Evolutionary conservation across 2,113 vertebrate species (phyloP).

Genomic region (Oncorhynchus gorbuscha): DNA sequence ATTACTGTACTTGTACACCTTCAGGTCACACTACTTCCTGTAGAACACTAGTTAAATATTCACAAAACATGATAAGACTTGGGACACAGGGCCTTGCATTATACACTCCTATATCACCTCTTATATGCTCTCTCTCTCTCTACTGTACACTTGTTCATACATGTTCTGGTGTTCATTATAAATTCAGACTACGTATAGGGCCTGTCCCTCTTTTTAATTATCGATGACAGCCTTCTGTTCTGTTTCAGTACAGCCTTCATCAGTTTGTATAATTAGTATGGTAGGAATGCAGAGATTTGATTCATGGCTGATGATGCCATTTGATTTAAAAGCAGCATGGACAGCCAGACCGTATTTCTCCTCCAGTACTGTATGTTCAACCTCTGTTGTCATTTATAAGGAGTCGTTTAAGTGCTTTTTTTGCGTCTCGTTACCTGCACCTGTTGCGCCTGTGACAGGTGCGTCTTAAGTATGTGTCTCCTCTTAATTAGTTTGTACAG

Average conservation of each 20-base stretch:
- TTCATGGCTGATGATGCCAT: slow-evolving; percentile 8
- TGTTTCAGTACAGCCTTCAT: neutral
- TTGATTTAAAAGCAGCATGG: slow-evolving; percentile 32
- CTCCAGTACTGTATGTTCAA: neutral
- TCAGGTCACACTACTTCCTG: no score
- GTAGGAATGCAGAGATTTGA: neutral
- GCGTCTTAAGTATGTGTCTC: no score
- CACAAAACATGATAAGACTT: neutral
- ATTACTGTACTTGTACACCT: no score
- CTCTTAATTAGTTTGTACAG: no score
- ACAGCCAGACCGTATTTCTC: neutral
- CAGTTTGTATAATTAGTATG: neutral
- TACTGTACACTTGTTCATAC: slow-evolving; percentile 37
- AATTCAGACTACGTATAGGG: slow-evolving; percentile 30
- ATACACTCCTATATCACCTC: neutral
- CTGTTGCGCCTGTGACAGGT: no score
- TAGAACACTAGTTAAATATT: no score
- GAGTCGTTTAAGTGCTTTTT: neutral
- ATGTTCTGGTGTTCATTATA: slow-evolving; percentile 35
- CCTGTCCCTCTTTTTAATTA: slow-evolving; percentile 40
- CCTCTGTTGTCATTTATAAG: slow-evolving; percentile 10
- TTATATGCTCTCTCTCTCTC: slow-evolving; percentile 21
- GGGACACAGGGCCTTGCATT: neutral
- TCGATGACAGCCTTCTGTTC: slow-evolving; percentile 28
- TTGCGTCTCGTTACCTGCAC: neutral